Evolutionary conservation across 2,888 invertebrate species (phyloP).

Genomic region (Stictocephala bisonia): DNA sequence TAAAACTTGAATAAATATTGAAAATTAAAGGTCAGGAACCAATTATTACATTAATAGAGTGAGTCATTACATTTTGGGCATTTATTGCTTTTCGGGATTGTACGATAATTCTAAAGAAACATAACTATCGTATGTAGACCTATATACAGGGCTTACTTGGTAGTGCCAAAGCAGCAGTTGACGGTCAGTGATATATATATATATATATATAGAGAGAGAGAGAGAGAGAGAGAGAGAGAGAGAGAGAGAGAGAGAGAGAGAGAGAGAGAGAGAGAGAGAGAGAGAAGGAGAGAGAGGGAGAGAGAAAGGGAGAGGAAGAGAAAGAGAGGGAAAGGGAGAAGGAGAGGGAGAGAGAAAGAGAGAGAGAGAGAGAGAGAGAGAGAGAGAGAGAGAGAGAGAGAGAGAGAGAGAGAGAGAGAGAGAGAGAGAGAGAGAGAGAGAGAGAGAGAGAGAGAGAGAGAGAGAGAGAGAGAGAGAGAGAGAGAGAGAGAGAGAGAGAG

Average conservation of each 20-base stretch:
- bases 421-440: too few species aligned
- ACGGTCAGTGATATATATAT: too few species aligned
- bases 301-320: background rate
- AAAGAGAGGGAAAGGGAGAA: background rate
- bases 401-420: background rate
- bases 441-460: background rate
- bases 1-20: too few species aligned
- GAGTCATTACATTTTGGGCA: too few species aligned
- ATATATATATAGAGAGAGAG: too few species aligned
- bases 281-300: background rate
- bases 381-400: background rate
- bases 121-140: too few species aligned
- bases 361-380: background rate
- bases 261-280: background rate
- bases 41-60: too few species aligned
- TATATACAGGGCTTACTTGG: too few species aligned
- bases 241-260: background rate
- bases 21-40: too few species aligned
- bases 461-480: background rate
- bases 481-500: constrained; percentile 26
- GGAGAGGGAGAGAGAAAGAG: background rate
- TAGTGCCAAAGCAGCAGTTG: too few species aligned
- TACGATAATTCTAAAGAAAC: too few species aligned
- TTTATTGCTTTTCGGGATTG: too few species aligned
- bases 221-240: background rate